phyloP scores from a whole-genome alignment of 2,797 vertebrate species.

The Cynodonichthys magdalenae region DNA sequence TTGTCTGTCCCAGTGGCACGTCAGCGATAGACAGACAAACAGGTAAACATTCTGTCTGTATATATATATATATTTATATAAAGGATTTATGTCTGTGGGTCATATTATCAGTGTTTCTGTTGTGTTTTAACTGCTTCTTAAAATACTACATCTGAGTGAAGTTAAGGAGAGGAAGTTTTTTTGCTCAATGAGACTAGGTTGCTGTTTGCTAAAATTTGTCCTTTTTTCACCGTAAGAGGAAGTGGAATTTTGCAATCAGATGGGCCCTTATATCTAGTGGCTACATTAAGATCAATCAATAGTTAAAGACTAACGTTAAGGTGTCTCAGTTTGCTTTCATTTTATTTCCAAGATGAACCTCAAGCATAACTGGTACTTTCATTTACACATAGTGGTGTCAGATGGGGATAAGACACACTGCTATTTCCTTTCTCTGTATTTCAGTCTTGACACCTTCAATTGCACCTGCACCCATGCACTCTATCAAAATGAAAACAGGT shows the following conservation, averaged over 20 bases:
- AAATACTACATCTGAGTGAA: neutral
- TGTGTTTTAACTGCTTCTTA: slow-evolving; percentile 8
- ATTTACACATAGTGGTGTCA: slow-evolving; percentile 49
- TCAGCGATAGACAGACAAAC: slow-evolving; percentile 73
- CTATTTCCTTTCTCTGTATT: slow-evolving; percentile 70
- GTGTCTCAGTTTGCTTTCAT: slow-evolving; percentile 58
- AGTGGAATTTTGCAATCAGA: slow-evolving; percentile 5
- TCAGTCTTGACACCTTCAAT: slow-evolving; percentile 67
- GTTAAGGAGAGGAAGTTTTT: slow-evolving; percentile 11
- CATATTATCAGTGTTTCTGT: neutral
- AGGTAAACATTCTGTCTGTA: slow-evolving; percentile 68
- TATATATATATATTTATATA: neutral
- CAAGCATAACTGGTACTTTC: slow-evolving; percentile 25
- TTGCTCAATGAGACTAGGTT: neutral
- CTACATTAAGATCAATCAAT: slow-evolving; percentile 23
- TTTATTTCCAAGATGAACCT: slow-evolving; percentile 65
- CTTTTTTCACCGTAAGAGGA: neutral
- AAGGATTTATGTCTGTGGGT: slow-evolving; percentile 7
- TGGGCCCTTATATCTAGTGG: neutral
- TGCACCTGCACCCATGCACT: slow-evolving; percentile 71
- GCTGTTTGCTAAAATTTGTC: neutral
- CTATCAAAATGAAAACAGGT: slow-evolving; percentile 52
- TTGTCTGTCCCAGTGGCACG: slow-evolving; percentile 67
- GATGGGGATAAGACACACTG: slow-evolving; percentile 61
- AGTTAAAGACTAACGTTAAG: slow-evolving; percentile 39